Base-by-base conservation (phyloP, 1,140 invertebrate species). In the Drosophila micromelanica region DNA sequence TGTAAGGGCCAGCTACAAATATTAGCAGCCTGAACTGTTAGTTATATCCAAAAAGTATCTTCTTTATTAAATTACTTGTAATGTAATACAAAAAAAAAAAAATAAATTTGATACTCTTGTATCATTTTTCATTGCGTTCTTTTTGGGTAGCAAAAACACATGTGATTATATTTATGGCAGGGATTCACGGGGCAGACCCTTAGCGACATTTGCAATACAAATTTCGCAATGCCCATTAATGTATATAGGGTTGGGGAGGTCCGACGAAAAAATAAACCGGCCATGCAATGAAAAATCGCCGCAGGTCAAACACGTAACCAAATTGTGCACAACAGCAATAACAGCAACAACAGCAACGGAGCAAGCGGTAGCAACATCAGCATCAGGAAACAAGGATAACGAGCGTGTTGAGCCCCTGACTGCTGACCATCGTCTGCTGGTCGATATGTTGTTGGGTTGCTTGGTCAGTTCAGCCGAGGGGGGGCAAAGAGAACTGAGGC, bases 371-470 rank as follows among this genome's bases (percentile, higher is more conserved):
- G 15, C 2, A 54, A 37, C 9, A 49, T 48, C 56, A 89, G 67
- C 78, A 87, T 81, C 82, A 71, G 84, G 72, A 84, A 90, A 90
- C 84, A 90, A 89, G 84, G 85, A 89, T 89, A 90, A 89, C 85
- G 85, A 87, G 82, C 84, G 79, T 87, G 82, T 87, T 87, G 82
- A 89, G 82, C 84, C 72, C 75, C 82, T 67, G 61, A 38, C 55
- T 70, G 72, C 56, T 73, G 55, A 59, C 65, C 64, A 74, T 42
- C 65, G 56, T 60, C 78, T 68, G 76, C 68, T 71, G 82, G 82
- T 82, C 79, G 84, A 86, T 82, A 87, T 87, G 55, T 78, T 54
- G 59, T 35, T 72, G 81, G 69, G 75, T 54, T 67, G 71, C 30
- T 65, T 65, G 74, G 77, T 76, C 74, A 73, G 59, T 73, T 73